These are phyloP conservation scores for Brachionus sp. DNA, from an alignment of 1,140 invertebrate species.

Conservation along the genomic window DNA sequence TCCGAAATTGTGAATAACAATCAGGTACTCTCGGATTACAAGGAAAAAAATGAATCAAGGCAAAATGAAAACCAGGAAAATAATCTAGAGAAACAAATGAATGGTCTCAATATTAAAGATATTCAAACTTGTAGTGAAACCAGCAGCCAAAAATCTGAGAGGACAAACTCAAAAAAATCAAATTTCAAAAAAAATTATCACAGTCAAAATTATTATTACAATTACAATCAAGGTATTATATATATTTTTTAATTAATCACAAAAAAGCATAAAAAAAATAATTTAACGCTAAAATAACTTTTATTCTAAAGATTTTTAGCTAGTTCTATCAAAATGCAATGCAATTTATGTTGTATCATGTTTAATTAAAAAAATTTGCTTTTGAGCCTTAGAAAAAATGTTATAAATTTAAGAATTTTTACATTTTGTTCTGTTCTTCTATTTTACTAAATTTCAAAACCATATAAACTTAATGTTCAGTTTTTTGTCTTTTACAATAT, in stretches of 20 bases:
- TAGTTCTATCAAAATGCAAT: no score
- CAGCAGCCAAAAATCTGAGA: not conserved
- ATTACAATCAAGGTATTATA: not conserved
- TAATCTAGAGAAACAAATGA: not conserved
- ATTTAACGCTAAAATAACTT: no score
- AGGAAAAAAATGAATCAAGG: not conserved
- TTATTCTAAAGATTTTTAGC: no score
- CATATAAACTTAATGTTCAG: no score
- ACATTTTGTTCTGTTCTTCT: no score
- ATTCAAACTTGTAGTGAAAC: not conserved
- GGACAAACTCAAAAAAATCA: not conserved
- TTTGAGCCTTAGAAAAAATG: no score
- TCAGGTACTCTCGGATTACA: not conserved
- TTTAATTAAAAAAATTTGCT: no score
- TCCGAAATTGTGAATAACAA: constrained; percentile 18
- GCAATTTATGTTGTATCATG: no score
- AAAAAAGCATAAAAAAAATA: no score
- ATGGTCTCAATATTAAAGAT: not conserved
- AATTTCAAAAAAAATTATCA: constrained; percentile 8
- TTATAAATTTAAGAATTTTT: no score
- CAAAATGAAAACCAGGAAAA: not conserved
- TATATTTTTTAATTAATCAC: not conserved
- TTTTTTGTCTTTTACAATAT: no score
- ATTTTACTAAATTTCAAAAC: no score
- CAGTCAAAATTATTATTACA: not conserved